Evolutionary conservation across 2,797 vertebrate genomes (phyloP).

Genomic region (Ctenochaetus hawaiiensis): DNA sequence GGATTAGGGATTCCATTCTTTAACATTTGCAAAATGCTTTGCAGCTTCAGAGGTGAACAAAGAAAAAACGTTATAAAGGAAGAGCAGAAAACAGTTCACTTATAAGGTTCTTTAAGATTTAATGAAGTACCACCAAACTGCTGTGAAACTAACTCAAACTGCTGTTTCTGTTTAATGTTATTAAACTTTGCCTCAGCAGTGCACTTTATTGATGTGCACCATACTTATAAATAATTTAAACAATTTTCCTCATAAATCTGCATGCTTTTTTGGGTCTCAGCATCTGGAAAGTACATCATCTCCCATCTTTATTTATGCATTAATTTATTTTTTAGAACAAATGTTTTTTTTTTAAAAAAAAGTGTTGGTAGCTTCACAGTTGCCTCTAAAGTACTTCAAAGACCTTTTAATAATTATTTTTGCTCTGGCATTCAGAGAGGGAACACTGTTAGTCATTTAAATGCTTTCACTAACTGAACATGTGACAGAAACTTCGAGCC

Average conservation of each 20-base stretch:
- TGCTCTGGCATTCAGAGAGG: slow-evolving; percentile 12
- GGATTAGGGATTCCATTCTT: neutral
- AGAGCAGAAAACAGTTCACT: neutral
- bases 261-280: slow-evolving; percentile 11
- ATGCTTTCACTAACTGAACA: slow-evolving; percentile 4
- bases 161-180: neutral
- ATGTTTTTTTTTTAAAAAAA: neutral
- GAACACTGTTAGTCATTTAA: slow-evolving; percentile 28
- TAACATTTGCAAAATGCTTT: neutral
- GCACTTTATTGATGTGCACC: neutral
- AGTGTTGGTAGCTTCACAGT: neutral
- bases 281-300: slow-evolving; percentile 9
- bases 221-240: slow-evolving; percentile 2
- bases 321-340: neutral
- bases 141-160: slow-evolving; percentile 1
- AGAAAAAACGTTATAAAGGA: neutral
- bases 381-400: neutral
- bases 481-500: slow-evolving; percentile 23
- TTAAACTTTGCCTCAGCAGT: neutral
- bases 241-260: slow-evolving; percentile 7
- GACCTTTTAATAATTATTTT: slow-evolving; percentile 31
- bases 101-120: neutral
- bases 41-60: neutral
- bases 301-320: neutral
- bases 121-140: slow-evolving; percentile 10